Base-by-base conservation (phyloP, 2,888 invertebrate species). In the Bibio marci region DNA sequence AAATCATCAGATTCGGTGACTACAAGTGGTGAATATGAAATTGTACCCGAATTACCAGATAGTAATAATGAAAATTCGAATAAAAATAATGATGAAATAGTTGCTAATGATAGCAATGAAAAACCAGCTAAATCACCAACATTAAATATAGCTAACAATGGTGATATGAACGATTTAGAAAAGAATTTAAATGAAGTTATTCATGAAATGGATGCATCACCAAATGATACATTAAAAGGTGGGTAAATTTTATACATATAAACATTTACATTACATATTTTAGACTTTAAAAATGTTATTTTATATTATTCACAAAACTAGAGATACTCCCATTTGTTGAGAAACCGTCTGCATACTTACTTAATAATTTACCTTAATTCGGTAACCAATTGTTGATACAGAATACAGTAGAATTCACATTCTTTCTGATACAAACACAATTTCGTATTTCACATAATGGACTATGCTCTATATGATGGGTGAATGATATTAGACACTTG, bases 11-110 rank as follows among this genome's bases (percentile, higher is more conserved):
- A 76, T 60, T 76, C 76, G 44, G 65, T 71, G 51, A 71, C 71
- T 40, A 73, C 73, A 43, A 73, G 73, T 52, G 77, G 76, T 47
- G 77, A 76, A 55, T 77, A 74, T 59, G 76, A 76, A 56, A 70
- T 77, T 49, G 70, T 77, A 42, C 70, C 67, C 45, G 69, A 69
- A 33, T 64, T 63, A 42, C 65, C 55, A 12, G 27, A 33, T 10
- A 40, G 39, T 34, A 46, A 7, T 4, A 12, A 4, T 11, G 19
- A 33, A 5, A 12, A 17, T 10, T 12, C 6, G 7, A 18, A 5
- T 4, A 12, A 17, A 14, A 18, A 33, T 18, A 6, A 14, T 33
- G 5, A 33, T 7, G 15, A 4, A 18, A 5, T n/a, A 10, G 12
- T 13, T 53, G 45, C 55, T 57, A 17, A 43, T 47, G 33, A 44